Conservation (phyloP, 2,888 invertebrate genomes). For the Caenorhabditis japonica region DNA sequence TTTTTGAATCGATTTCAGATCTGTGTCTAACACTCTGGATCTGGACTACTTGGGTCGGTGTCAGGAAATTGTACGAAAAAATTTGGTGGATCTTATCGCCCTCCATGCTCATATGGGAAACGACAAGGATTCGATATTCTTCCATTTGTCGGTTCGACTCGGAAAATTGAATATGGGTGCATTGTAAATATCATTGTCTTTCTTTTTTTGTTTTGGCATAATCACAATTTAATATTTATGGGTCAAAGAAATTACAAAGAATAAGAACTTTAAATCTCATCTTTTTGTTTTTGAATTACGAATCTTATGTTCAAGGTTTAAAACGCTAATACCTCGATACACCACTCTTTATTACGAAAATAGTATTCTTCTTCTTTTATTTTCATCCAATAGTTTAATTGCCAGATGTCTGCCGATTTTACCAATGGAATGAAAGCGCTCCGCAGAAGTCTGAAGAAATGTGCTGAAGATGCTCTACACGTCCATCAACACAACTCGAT, state of each 20-base stretch:
- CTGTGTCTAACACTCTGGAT: constrained; percentile 43
- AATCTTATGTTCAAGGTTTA: not conserved
- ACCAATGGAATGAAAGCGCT: not conserved
- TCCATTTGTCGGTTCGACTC: constrained; percentile 37
- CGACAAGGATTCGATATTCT: constrained; percentile 50
- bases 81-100: constrained; percentile 17
- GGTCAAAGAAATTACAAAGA: too few species aligned
- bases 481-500: not conserved
- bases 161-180: constrained; percentile 41
- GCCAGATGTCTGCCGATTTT: constrained; percentile 23
- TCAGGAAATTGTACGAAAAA: constrained; percentile 31
- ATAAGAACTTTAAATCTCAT: not conserved
- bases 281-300: not conserved
- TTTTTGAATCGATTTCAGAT: constrained; percentile 15
- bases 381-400: not conserved
- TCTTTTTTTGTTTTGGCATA: constrained; percentile 19
- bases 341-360: not conserved
- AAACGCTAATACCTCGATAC: not conserved
- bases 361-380: not conserved
- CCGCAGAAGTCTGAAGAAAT: constrained; percentile 2
- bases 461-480: constrained; percentile 5
- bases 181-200: not conserved
- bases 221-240: constrained; percentile 15
- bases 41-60: constrained; percentile 33
- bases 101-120: constrained; percentile 30